Percentiles rank a stretch among this genome's conserved stretches.
phyloP scores from a whole-genome alignment of 23 tunicate species.

The Ascidia mentula region DNA sequence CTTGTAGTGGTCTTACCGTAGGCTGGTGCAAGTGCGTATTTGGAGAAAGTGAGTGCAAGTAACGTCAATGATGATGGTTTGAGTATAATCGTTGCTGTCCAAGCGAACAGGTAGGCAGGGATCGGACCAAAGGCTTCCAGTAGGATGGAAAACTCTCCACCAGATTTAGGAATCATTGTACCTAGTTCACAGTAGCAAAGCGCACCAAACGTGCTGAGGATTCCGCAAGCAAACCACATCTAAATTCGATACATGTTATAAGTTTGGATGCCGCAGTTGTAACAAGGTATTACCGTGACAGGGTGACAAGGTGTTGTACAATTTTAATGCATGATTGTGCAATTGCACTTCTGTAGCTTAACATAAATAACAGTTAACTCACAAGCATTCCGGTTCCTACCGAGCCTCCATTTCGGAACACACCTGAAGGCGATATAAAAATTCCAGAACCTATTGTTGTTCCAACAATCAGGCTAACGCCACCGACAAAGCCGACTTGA shows the following conservation, averaged over 20 bases:
- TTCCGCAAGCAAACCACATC: slow-evolving; percentile 89
- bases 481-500: slow-evolving; percentile 77
- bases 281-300: no score
- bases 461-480: slow-evolving; percentile 55
- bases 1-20: slow-evolving; percentile 11
- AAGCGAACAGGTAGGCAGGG: slow-evolving; percentile 96
- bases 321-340: no score
- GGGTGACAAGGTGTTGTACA: no score
- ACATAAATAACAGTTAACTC: no score
- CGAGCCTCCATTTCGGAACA: slow-evolving; percentile 79
- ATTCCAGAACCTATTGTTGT: slow-evolving; percentile 98
- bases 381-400: slow-evolving; percentile 84
- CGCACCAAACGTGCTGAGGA: slow-evolving; percentile 90
- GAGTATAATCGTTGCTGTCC: slow-evolving; percentile 85
- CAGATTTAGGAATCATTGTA: slow-evolving; percentile 97
- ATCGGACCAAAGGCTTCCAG: slow-evolving; percentile 88
- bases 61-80: slow-evolving; percentile 91
- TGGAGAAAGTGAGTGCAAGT: slow-evolving; percentile 86
- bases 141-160: slow-evolving; percentile 96
- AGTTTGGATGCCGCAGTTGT: no score
- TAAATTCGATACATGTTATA: neutral
- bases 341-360: no score
- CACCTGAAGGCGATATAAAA: slow-evolving; percentile 97
- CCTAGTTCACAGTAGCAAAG: slow-evolving; percentile 97
- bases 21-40: slow-evolving; percentile 75